Evolutionary conservation across 2,888 invertebrate species (phyloP), one percentile per base, ranked within the genome.

Genomic region (Synanthedon tipuliformis): DNA sequence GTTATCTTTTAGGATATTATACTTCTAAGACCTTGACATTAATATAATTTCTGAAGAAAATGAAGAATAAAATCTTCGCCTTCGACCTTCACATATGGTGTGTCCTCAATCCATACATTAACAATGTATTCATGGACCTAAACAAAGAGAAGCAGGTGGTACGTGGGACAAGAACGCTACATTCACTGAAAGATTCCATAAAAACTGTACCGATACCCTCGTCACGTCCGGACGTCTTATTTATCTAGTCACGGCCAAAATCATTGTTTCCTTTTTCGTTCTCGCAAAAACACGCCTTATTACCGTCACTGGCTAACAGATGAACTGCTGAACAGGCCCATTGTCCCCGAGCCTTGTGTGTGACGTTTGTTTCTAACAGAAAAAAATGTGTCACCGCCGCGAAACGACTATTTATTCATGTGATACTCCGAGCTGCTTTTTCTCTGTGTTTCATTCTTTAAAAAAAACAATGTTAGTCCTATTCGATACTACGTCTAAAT

Each of bases 201-300:
- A 84, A 83, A 83, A 82, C 75, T 76, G 75, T 79, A 80, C 80
- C 78, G 74, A 71, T 71, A 84, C 84, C 85, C 86, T 81, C 75
- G 78, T 86, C 85, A 85, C 80, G 78, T 75, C 65, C 72, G 73
- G 80, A 81, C 82, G 77, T 83, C 80, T 83, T 84, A 84, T 84
- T 85, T 86, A 83, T 84, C 82, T 84, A 83, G 81, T 80, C 81
- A 79, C 76, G 73, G 73, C 73, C 75, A 78, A 83, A 81, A 81
- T 83, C 81, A 83, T 84, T 82, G 85, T 85, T 81, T 82, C 77
- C 77, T 77, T 81, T 78, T 75, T 68, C 72, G 73, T 71, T 76
- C 73, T 66, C 61, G 71, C 77, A 80, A 81, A 81, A 80, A 80
- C 77, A 73, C 69, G 73, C 75, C 76, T 81, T 85, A 81, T 81